Percentiles rank a stretch among this genome's conserved stretches.
These are phyloP conservation scores for Microchirus variegatus DNA, from an alignment of 2,797 vertebrate species.

Conservation along the genomic window DNA sequence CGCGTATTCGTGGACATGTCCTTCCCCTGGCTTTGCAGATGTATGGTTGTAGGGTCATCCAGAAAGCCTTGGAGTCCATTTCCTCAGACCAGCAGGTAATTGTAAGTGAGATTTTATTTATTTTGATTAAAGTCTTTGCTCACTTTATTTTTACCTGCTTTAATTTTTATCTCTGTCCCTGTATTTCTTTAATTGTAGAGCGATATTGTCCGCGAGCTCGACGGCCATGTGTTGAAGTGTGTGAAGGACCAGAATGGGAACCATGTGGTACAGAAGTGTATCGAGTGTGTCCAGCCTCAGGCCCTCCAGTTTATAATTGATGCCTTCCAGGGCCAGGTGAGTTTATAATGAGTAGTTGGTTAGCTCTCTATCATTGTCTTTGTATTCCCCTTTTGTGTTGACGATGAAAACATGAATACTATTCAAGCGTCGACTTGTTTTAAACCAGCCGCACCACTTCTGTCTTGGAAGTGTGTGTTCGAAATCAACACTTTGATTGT, in stretches of 20 bases:
- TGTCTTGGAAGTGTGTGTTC: too few species aligned
- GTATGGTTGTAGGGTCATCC: constrained; percentile 98
- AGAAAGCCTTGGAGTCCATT: constrained; percentile 96
- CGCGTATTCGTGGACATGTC: constrained; percentile 95
- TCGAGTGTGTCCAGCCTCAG: constrained; percentile 97
- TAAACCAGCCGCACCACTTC: not conserved
- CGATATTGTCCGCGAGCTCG: constrained; percentile 97
- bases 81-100: constrained; percentile 99
- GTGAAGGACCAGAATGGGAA: constrained; percentile 99
- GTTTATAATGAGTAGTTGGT: not conserved
- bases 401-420: not conserved
- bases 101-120: constrained; percentile 83
- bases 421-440: not conserved
- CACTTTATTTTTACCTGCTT: not conserved
- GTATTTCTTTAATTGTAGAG: constrained; percentile 78
- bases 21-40: constrained; percentile 95
- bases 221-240: constrained; percentile 97
- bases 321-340: constrained; percentile 97
- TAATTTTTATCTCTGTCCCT: not conserved
- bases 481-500: too few species aligned
- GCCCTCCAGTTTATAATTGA: constrained; percentile 99
- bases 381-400: not conserved
- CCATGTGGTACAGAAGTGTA: constrained; percentile 99
- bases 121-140: constrained; percentile 10
- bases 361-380: not conserved